Base-by-base conservation (phyloP, 53 echinoderm and acorn worm genomes). In the Crossaster papposus region DNA sequence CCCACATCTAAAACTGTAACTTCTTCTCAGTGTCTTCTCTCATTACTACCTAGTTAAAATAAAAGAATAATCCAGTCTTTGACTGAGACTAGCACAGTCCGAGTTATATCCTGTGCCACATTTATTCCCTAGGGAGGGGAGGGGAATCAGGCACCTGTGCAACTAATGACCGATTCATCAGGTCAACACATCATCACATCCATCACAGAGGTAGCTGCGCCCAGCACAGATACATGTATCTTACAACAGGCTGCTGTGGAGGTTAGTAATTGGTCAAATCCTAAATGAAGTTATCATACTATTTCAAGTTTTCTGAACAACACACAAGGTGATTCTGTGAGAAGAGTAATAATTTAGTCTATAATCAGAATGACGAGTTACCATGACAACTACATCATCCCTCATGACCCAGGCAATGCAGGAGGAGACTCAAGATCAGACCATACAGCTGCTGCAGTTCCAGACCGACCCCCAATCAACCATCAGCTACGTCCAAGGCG, bases 371-470 rank as follows among this genome's bases (percentile, higher is more conserved):
- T 71, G 29, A 11, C 0, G 71, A 31, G 13, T 74, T 32, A 17
- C 31, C 10, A 74, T 51, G 53, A 3, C 23, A 10, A 50, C 44
- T 4, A 4, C 10, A 24, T 52, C 44, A 20, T 51, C 52, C 73
- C 58, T 26, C 18, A 37, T 80, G 20, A 74, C 17, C 6, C 85
- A 91, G 94, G 84, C 88, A 28, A 94, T 94, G 77, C 89, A 88
- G 20, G 83, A 74, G 22, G 86, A 82, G 23, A 28, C 11, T 54
- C 89, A 89, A 50, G 79, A 89, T 30, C 89, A 91, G 26, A 88
- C 94, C 33, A 90, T 92, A 14, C 94, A 94, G 80, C 86, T 94
- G 17, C 89, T 96, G 30, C 96, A 94, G 77, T 88, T 94, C 7
- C 82, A 92, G 18, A 65, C 89, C 62, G 35, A 90, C 82, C 31